phyloP scores from a whole-genome alignment of 1,140 invertebrate species.

The Plectrocnemia conspersa region DNA sequence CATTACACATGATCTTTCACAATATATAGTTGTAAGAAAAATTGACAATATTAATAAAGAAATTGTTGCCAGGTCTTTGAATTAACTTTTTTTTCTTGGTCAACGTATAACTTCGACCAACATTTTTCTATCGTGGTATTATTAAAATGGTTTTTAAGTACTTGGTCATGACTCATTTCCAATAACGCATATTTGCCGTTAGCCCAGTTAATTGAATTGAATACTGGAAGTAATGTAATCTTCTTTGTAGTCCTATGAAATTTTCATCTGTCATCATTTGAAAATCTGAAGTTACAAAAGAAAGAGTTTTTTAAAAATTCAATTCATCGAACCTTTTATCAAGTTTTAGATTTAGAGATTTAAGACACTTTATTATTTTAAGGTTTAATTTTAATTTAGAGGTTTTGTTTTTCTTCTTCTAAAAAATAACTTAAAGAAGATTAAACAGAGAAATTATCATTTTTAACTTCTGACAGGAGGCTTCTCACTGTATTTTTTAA shows the following conservation, averaged over 20 bases:
- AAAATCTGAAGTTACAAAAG: slow-evolving; percentile 5
- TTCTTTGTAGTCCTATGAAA: slow-evolving; percentile 1
- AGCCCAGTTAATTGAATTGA: no score
- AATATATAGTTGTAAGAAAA: neutral
- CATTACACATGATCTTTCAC: slow-evolving; percentile 1
- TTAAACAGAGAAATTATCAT: slow-evolving; percentile 3
- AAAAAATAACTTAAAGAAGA: slow-evolving; percentile 3
- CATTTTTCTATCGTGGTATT: slow-evolving; percentile 1
- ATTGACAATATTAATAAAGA: slow-evolving; percentile 1
- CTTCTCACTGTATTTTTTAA: slow-evolving; percentile 5
- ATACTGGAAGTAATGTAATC: no score
- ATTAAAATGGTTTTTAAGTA: slow-evolving; percentile 10
- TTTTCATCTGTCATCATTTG: slow-evolving; percentile 1
- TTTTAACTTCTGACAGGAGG: slow-evolving; percentile 10
- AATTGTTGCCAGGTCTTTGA: slow-evolving; percentile 2
- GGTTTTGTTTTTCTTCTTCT: neutral
- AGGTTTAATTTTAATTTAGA: no score
- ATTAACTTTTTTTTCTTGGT: slow-evolving; percentile 1
- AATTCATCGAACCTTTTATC: slow-evolving; percentile 9
- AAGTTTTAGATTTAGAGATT: slow-evolving; percentile 2
- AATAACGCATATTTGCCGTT: slow-evolving; percentile 3
- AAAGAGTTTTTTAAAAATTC: no score
- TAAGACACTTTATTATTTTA: no score
- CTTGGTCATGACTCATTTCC: slow-evolving; percentile 7
- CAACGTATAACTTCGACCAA: slow-evolving; percentile 8